Evolutionary conservation across 2,888 invertebrate species (phyloP), one percentile per base, ranked within the genome.

Genomic region (Drosophila macrothrix): DNA sequence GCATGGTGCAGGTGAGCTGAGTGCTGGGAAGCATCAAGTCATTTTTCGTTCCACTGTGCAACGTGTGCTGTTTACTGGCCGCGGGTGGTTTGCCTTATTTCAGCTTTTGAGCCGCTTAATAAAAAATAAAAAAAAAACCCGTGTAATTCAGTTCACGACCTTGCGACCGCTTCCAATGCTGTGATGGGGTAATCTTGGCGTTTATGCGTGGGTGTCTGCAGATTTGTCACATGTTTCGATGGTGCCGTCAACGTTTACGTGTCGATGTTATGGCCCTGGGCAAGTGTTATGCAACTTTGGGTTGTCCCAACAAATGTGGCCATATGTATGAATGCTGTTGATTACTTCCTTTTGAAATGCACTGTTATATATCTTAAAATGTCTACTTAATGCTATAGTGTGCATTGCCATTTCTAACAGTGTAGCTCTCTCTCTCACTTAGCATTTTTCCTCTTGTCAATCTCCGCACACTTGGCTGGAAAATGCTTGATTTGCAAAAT

Each of bases 401-500:
- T 41, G 64, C 62, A 37, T 39, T 16, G 56, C 31, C 56, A 33
- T 56, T 50, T 61, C 50, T 9, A n/a, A n/a, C 31, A 68, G 43
- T 37, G 49, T 19, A 50, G 53, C 33, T 22, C 49, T n/a, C 49
- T n/a, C 49, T 37, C 54, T 62, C 37, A 59, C 49, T 67, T 54
- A 49, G 50, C 68, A 63, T 43, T 59, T 61, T 56, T 46, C 33
- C 63, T 53, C 65, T 56, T 66, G 68, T 53, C 62, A 77, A 78
- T 63, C 54, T 70, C 59, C 61, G 22, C 46, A 53, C 73, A 52
- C 55, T 62, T 63, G 73, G 78, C 70, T 78, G 73, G 67, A 80
- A 88, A 90, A 81, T 90, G 91, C 90, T 83, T 83, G 75, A 83
- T 88, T 81, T 73, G 91, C 90, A 90, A 85, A 88, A 89, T 85